Conservation (phyloP, 1,140 invertebrate species). For the Ostrea edulis region DNA sequence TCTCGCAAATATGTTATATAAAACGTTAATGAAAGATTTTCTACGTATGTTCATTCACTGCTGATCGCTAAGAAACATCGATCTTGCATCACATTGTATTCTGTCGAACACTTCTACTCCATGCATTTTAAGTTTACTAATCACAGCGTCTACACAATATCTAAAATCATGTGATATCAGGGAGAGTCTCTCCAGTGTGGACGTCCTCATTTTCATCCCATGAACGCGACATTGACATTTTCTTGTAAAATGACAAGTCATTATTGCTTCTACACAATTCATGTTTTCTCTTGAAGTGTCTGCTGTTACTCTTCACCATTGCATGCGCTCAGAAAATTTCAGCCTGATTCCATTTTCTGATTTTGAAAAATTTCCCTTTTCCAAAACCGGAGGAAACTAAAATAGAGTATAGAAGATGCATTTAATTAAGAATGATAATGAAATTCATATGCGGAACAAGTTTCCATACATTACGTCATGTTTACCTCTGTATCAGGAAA, state of each 20-base stretch:
- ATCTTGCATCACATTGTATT: not conserved
- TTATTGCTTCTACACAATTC: too few species aligned
- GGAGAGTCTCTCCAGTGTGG: too few species aligned
- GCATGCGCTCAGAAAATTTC: constrained; percentile 4
- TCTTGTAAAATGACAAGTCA: too few species aligned
- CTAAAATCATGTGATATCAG: too few species aligned
- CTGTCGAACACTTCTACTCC: not conserved
- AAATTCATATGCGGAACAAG: not conserved
- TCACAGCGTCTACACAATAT: too few species aligned
- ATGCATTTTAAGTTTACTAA: not conserved
- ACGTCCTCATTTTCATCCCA: too few species aligned
- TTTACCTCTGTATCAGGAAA: constrained; percentile 48
- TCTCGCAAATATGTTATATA: not conserved
- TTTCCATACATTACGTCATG: not conserved
- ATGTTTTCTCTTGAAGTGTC: too few species aligned
- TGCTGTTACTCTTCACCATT: not conserved
- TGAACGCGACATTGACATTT: not conserved
- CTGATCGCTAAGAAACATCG: not conserved
- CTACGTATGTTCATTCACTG: not conserved
- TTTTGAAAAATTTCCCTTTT: constrained; percentile 23
- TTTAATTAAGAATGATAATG: not conserved
- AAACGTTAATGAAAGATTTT: constrained; percentile 13
- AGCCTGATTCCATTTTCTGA: constrained; percentile 42
- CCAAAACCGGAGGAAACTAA: constrained; percentile 39
- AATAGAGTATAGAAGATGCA: not conserved